Evolutionary conservation across 2,113 vertebrate species (phyloP).

Genomic region (Myiozetetes cayanensis): DNA sequence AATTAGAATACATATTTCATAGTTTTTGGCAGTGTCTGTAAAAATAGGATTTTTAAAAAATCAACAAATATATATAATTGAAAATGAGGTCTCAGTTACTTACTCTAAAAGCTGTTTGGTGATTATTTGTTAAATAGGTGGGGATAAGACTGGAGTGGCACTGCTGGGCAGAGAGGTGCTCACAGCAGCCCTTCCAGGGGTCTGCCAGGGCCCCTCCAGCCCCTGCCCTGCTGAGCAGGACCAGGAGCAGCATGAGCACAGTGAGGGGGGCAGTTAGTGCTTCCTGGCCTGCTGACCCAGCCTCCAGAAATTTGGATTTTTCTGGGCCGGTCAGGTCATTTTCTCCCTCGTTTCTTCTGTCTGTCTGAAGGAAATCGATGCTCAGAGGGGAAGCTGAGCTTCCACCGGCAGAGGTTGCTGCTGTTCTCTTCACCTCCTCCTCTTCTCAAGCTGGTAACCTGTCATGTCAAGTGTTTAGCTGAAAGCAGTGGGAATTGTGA

Average conservation of each 20-base stretch:
- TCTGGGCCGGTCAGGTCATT: neutral
- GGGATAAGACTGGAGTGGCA: neutral
- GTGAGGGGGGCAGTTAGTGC: accelerated
- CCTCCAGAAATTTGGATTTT: neutral
- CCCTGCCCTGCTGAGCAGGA: neutral
- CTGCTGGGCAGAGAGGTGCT: neutral
- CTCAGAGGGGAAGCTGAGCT: neutral
- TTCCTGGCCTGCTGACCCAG: neutral
- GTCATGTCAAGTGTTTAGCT: constrained; percentile 61
- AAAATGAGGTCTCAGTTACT: neutral
- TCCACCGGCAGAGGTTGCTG: constrained; percentile 47
- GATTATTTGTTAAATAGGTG: neutral
- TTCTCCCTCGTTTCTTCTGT: neutral
- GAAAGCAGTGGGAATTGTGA: constrained; percentile 67
- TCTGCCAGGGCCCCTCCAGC: neutral
- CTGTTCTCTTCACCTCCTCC: constrained; percentile 3
- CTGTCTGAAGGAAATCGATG: neutral
- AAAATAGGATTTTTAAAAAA: neutral
- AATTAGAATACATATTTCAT: neutral
- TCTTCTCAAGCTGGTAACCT: constrained; percentile 31
- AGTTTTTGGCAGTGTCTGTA: neutral
- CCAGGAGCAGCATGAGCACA: accelerated
- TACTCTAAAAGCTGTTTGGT: neutral
- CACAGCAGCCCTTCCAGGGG: neutral
- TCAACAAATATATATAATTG: neutral